Evolutionary conservation across 2,113 vertebrate species (phyloP).

Genomic region (Grammomys dolichurus): DNA sequence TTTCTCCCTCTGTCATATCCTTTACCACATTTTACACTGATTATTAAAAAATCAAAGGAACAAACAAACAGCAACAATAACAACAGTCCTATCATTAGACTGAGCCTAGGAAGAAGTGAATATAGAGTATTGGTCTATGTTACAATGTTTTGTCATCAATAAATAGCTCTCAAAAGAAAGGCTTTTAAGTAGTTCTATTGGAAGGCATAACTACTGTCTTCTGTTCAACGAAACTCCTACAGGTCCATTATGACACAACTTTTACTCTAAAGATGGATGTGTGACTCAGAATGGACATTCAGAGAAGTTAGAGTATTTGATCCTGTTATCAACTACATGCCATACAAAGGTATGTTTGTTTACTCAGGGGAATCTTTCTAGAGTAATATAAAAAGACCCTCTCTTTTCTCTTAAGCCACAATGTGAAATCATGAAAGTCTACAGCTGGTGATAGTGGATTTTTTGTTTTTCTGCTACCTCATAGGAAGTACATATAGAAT

Average conservation of each 20-base stretch:
- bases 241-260: background rate
- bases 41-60: background rate
- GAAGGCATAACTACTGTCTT: background rate
- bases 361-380: background rate
- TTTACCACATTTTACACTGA: background rate
- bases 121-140: background rate
- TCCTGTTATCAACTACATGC: background rate
- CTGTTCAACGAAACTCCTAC: background rate
- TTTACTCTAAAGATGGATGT: background rate
- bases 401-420: background rate
- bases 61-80: background rate
- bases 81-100: background rate
- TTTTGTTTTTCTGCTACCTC: background rate
- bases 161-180: background rate
- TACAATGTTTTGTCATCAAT: background rate
- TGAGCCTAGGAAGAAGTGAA: background rate
- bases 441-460: background rate
- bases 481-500: background rate
- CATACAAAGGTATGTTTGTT: background rate
- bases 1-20: background rate
- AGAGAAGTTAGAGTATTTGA: background rate
- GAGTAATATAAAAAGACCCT: background rate
- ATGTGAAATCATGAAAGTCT: background rate
- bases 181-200: background rate
- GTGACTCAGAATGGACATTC: background rate